Conservation (phyloP, 1,140 invertebrate genomes). For the Ectropis grisescens region DNA sequence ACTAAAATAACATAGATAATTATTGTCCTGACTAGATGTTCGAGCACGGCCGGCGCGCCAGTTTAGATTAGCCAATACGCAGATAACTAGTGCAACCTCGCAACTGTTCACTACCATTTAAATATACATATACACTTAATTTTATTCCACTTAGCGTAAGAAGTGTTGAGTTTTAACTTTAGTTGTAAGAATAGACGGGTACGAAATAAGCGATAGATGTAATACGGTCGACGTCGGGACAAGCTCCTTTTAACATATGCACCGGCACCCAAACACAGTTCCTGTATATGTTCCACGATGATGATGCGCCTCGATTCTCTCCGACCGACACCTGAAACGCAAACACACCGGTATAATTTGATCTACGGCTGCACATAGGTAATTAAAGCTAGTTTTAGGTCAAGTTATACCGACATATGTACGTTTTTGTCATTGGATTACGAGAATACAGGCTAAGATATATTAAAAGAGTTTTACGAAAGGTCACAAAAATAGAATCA, state of each 20-base stretch:
- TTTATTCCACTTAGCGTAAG: slow-evolving; percentile 63
- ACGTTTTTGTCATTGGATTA: no score
- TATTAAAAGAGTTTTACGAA: slow-evolving; percentile 8
- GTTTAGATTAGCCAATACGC: slow-evolving; percentile 29
- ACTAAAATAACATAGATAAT: no score
- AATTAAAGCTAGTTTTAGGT: no score
- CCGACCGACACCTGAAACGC: no score
- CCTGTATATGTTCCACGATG: neutral
- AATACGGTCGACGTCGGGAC: slow-evolving; percentile 9
- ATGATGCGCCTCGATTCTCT: neutral
- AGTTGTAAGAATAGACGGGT: slow-evolving; percentile 41
- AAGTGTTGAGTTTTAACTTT: slow-evolving; percentile 37
- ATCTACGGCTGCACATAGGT: no score
- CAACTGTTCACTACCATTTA: slow-evolving; percentile 47
- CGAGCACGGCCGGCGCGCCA: neutral
- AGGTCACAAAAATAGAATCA: slow-evolving; percentile 47
- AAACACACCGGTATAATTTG: no score
- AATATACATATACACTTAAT: slow-evolving; percentile 36
- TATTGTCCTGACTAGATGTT: no score
- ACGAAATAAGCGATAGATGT: slow-evolving; percentile 21
- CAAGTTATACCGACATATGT: no score
- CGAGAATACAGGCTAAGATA: no score
- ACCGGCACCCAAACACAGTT: no score
- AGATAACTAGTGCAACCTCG: slow-evolving; percentile 52
- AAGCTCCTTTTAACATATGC: slow-evolving; percentile 48